Conservation (phyloP, 1,140 invertebrate species). For the Oncopodura yosiiana region DNA sequence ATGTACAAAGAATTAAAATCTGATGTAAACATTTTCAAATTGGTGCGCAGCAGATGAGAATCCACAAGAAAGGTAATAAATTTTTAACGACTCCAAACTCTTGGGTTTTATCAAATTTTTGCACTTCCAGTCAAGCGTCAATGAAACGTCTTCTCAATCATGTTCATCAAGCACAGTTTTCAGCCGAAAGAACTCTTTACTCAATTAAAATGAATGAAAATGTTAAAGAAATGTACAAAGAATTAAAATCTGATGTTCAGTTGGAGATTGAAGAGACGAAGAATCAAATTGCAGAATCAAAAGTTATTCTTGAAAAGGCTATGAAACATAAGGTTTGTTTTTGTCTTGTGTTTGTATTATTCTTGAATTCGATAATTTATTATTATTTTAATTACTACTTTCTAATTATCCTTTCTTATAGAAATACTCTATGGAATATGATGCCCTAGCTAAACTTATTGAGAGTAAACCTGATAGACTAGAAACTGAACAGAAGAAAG, state of each 20-base stretch:
- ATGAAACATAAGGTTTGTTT: conserved; percentile 51
- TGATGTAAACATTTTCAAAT: background rate
- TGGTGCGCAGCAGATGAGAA: conserved; percentile 30
- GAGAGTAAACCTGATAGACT: conserved; percentile 78
- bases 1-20: conserved; percentile 62
- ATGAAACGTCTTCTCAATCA: conserved; percentile 72
- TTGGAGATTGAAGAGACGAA: conserved; percentile 63
- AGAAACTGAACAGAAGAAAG: conserved; percentile 64
- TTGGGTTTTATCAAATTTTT: too few relatives aligned
- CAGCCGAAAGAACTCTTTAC: conserved; percentile 70
- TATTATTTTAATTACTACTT: background rate
- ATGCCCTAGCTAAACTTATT: conserved; percentile 81
- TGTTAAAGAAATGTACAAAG: conserved; percentile 74
- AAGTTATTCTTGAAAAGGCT: conserved; percentile 62
- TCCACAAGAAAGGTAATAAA: conserved; percentile 44
- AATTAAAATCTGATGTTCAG: conserved; percentile 64
- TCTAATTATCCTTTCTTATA: conserved; percentile 41
- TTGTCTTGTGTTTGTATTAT: too few relatives aligned
- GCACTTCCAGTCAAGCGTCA: conserved; percentile 39
- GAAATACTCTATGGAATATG: conserved; percentile 85
- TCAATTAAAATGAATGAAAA: conserved; percentile 69
- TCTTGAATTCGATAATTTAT: background rate
- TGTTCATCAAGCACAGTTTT: conserved; percentile 76
- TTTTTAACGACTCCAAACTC: too few relatives aligned
- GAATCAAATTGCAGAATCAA: conserved; percentile 61